Base-by-base conservation (phyloP, 2,113 vertebrate genomes). In the Vulpes ferrilata region DNA sequence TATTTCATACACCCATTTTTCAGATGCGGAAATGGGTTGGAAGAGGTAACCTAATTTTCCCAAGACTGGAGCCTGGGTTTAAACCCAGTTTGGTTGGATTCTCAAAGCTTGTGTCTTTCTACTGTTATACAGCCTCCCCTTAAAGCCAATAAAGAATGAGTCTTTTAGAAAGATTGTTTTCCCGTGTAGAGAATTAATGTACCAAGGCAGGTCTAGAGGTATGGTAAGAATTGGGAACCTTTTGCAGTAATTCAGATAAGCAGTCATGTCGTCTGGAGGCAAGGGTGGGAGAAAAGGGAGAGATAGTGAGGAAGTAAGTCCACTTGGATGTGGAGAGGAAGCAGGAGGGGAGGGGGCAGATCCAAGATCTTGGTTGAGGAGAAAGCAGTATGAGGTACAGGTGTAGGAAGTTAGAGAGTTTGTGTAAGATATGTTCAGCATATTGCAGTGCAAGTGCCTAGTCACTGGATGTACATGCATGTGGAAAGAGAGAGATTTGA, bases 81-180 rank as follows among this genome's bases (percentile, higher is more conserved):
- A 51, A 90, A 86, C n/a, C 22, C n/a, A 87, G 35, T 35, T 59
- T 84, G 51, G 69, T 48, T 88, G 43, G 38, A 89, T 19, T 95
- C 73, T 84, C 48, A 86, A 81, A 53, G 55, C 53, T 59, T 57
- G 23, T 85, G 19, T 93, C 64, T 93, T 74, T 86, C 30, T 74
- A n/a, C n/a, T 64, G 20, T 93, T 81, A 73, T 3, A 69, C 13
- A 78, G 30, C 22, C 16, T 92, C 13, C 32, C 53, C 19, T 82
- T 87, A 65, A 91, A 82, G 43, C 60, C 62, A 82, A 3, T 27
- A 48, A 38, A 71, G 23, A 30, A 32, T 64, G 62, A 20, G 65
- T 82, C 30, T 81, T 91, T 88, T 82, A 88, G 81, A 88, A 78
- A 96, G 82, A 78, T 25, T 7, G 11, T 88, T 82, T 95, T 62